Conservation (phyloP, 2,113 vertebrate species). For the Corythoichthys intestinalis region DNA sequence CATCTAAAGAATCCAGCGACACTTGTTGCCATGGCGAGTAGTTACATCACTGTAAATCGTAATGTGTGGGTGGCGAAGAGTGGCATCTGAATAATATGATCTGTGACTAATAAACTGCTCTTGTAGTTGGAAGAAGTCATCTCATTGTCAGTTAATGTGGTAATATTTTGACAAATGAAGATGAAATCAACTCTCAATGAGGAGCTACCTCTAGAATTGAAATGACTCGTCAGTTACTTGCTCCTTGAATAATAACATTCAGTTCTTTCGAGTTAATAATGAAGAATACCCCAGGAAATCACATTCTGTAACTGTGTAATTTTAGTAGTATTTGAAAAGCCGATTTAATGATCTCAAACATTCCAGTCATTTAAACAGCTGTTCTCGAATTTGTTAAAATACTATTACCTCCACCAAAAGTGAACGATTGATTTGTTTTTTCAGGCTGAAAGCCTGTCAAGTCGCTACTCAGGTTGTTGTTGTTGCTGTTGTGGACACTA, state of each 20-base stretch:
- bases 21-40: conserved; percentile 6
- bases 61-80: conserved; percentile 3
- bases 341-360: no score
- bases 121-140: background rate
- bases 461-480: no score
- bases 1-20: background rate
- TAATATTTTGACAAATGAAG: conserved; percentile 8
- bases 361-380: no score
- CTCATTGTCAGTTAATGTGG: background rate
- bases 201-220: conserved; percentile 9
- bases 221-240: conserved; percentile 12
- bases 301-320: background rate
- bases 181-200: background rate
- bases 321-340: background rate
- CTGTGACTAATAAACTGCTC: conserved; percentile 2
- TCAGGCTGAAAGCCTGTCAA: no score
- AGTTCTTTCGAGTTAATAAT: background rate
- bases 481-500: no score
- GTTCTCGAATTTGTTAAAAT: no score
- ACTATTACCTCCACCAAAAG: no score
- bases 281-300: background rate
- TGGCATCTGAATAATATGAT: conserved; percentile 1
- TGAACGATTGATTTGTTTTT: no score
- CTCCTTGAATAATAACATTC: background rate
- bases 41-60: conserved; percentile 5